These are phyloP conservation scores for Arenicola marina DNA, from an alignment of 2,888 invertebrate genomes.

Conservation along the genomic window DNA sequence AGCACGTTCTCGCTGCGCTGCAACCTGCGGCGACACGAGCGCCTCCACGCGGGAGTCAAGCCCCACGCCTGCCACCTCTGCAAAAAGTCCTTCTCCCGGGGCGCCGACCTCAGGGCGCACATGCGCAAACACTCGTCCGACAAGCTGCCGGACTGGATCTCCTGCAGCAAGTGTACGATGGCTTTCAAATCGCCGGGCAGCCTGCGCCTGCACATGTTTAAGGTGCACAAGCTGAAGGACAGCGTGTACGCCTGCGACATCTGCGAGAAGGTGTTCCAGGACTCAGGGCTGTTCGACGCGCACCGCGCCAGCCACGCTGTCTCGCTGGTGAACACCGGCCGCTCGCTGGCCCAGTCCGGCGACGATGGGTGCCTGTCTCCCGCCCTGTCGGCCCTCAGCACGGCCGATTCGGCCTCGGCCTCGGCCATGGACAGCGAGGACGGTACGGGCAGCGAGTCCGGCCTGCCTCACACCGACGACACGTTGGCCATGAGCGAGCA, in stretches of 20 bases:
- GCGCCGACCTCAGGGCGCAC: constrained; percentile 27
- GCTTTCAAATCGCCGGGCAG: not conserved
- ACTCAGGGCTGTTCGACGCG: constrained; percentile 2
- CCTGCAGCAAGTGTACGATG: constrained; percentile 4
- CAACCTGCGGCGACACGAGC: constrained; percentile 30
- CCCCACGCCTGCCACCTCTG: constrained; percentile 26
- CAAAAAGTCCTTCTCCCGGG: constrained; percentile 25
- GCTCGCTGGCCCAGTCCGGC: too few species aligned
- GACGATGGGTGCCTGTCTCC: too few species aligned
- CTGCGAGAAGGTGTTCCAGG: constrained; percentile 17
- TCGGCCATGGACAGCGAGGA: too few species aligned
- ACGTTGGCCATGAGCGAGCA: too few species aligned
- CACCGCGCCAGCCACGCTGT: constrained; percentile 17
- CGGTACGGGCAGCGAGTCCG: too few species aligned
- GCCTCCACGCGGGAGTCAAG: constrained; percentile 30
- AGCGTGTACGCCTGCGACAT: constrained; percentile 6
- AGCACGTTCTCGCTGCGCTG: constrained; percentile 31
- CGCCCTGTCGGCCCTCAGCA: too few species aligned
- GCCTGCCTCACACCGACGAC: too few species aligned
- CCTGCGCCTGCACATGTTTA: constrained; percentile 17
- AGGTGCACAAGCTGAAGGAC: constrained; percentile 15
- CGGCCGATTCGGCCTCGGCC: too few species aligned
- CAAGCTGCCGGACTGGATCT: not conserved
- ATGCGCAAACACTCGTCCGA: constrained; percentile 16
- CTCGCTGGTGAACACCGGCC: constrained; percentile 7